A percentile compares a stretch with the other conserved stretches of the same genome.
Conservation (phyloP, 1,140 invertebrate genomes). For the Neodiprion virginianus region DNA sequence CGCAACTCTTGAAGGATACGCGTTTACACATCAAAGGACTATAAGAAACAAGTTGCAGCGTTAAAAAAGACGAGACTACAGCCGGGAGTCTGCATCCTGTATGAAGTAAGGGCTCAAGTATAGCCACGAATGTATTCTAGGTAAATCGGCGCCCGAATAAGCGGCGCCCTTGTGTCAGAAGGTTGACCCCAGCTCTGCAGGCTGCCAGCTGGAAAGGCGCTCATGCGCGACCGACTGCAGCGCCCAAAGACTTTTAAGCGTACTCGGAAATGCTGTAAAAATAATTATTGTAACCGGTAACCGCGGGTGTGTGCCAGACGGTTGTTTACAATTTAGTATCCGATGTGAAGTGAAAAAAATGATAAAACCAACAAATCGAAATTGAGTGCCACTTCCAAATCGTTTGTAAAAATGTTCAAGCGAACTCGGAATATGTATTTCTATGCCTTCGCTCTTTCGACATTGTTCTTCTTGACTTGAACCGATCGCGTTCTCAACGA, state of each 20-base stretch:
- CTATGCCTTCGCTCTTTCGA: background rate
- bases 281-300: slow-evolving; percentile 63
- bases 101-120: background rate
- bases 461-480: background rate
- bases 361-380: no score
- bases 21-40: no score
- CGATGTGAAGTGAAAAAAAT: no score
- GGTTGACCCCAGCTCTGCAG: slow-evolving; percentile 41
- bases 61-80: background rate
- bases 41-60: background rate
- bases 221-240: slow-evolving; percentile 51
- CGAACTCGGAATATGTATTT: background rate
- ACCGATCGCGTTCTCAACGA: background rate
- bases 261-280: slow-evolving; percentile 64
- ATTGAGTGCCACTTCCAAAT: no score
- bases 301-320: slow-evolving; percentile 17
- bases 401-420: no score
- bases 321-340: background rate
- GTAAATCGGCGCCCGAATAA: background rate
- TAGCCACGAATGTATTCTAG: background rate
- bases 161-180: slow-evolving; percentile 56
- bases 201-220: slow-evolving; percentile 58
- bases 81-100: background rate
- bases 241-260: slow-evolving; percentile 38
- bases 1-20: no score